Percentiles rank a stretch among this genome's conserved stretches.
phyloP scores from a whole-genome alignment of 2,888 invertebrate genomes.

The Eupelmus urozonus region DNA sequence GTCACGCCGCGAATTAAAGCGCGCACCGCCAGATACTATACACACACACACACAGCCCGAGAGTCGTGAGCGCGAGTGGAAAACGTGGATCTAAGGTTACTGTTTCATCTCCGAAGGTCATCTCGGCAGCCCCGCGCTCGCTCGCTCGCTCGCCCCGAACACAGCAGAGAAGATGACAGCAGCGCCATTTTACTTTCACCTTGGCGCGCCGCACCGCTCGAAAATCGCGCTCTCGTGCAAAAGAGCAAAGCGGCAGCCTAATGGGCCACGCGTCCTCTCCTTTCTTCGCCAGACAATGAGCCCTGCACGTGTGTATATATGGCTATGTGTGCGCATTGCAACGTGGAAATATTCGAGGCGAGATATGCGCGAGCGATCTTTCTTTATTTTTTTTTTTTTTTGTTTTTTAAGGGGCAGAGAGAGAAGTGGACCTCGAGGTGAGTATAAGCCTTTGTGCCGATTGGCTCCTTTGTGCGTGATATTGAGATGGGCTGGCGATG shows the following conservation, averaged over 20 bases:
- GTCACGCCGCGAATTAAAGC: constrained; percentile 48
- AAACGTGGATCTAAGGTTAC: constrained; percentile 55
- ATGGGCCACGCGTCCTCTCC: constrained; percentile 45
- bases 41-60: neutral
- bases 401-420: neutral
- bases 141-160: neutral
- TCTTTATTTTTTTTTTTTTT: neutral
- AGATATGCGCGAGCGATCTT: neutral
- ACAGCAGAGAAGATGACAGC: constrained; percentile 41
- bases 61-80: neutral
- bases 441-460: constrained; percentile 27
- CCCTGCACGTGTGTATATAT: too few species aligned
- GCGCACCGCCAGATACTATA: neutral
- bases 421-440: neutral
- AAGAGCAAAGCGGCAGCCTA: too few species aligned
- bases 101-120: constrained; percentile 61
- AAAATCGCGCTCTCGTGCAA: constrained; percentile 41
- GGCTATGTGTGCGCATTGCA: too few species aligned
- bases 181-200: constrained; percentile 56
- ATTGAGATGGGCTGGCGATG: too few species aligned
- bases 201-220: constrained; percentile 25
- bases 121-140: constrained; percentile 31
- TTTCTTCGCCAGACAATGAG: too few species aligned
- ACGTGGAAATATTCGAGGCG: too few species aligned
- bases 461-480: constrained; percentile 16